Conservation (phyloP, 2,113 vertebrate genomes). For the Phyllopteryx taeniolatus region DNA sequence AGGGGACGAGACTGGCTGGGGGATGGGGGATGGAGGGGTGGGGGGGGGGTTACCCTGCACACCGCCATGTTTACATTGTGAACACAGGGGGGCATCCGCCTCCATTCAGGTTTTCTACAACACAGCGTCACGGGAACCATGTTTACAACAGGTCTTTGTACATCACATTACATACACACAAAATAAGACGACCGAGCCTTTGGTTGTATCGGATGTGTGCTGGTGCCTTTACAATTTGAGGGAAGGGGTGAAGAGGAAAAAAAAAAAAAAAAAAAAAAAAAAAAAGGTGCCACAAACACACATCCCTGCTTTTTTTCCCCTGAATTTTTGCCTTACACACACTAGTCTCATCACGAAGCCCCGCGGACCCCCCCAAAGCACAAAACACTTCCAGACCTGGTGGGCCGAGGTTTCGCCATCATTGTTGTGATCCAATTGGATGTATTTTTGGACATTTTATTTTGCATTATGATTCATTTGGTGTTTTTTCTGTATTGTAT, state of each 20-base stretch:
- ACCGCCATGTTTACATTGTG: conserved; percentile 77
- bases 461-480: neutral
- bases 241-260: conserved; percentile 22
- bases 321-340: conserved; percentile 63
- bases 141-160: conserved; percentile 68
- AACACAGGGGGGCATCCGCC: conserved; percentile 69
- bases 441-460: neutral
- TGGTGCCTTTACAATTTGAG: conserved; percentile 47
- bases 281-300: conserved; percentile 56
- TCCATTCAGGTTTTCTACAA: conserved; percentile 76
- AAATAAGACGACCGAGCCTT: conserved; percentile 34
- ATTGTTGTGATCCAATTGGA: conserved; percentile 41
- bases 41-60: conserved; percentile 62
- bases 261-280: conserved; percentile 53
- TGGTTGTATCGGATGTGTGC: conserved; percentile 50
- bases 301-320: conserved; percentile 39
- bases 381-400: conserved; percentile 71
- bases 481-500: neutral
- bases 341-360: conserved; percentile 34
- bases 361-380: conserved; percentile 68
- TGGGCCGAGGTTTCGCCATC: conserved; percentile 62
- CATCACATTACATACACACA: conserved; percentile 48
- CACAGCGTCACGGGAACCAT: conserved; percentile 49
- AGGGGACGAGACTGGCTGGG: neutral
- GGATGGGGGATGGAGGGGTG: neutral